Evolutionary conservation across 2,888 invertebrate species (phyloP).

Genomic region (Argyresthia albistria): DNA sequence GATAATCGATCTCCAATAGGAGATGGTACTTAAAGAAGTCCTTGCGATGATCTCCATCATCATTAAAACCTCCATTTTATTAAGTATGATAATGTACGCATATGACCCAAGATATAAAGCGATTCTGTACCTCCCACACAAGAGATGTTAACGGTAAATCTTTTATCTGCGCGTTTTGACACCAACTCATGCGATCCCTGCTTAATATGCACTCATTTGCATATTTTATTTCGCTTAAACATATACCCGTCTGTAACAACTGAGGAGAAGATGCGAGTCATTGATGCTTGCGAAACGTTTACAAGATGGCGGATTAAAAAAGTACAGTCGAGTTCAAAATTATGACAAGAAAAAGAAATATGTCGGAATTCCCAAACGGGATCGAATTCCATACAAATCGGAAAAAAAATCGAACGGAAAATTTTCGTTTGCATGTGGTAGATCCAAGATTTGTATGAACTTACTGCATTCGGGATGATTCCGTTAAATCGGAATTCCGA

Average conservation of each 20-base stretch:
- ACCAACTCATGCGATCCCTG: constrained; percentile 9
- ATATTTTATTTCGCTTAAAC: constrained; percentile 25
- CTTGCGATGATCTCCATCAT: too few relatives aligned
- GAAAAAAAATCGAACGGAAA: too few relatives aligned
- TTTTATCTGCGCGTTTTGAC: constrained; percentile 3
- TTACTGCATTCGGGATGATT: too few relatives aligned
- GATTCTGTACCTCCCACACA: constrained; percentile 13
- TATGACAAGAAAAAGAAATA: constrained; percentile 7
- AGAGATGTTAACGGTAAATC: constrained; percentile 14
- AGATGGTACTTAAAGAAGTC: too few relatives aligned
- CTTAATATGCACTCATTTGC: constrained; percentile 26
- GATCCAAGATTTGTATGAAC: too few relatives aligned
- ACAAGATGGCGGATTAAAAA: constrained; percentile 23
- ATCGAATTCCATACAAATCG: too few relatives aligned
- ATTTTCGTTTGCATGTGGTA: too few relatives aligned
- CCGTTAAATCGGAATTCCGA: too few relatives aligned
- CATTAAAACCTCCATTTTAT: too few relatives aligned
- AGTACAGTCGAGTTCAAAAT: constrained; percentile 7
- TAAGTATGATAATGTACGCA: too few relatives aligned
- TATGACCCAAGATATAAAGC: too few relatives aligned
- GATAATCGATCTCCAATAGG: too few relatives aligned
- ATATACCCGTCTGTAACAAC: constrained; percentile 15
- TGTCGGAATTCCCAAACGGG: neutral
- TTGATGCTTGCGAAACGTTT: constrained; percentile 27
- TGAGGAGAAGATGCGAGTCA: constrained; percentile 19